Percentiles rank a stretch among this genome's conserved stretches.
Conservation (phyloP, 2,888 invertebrate genomes). For the Cerastis rubricosa region DNA sequence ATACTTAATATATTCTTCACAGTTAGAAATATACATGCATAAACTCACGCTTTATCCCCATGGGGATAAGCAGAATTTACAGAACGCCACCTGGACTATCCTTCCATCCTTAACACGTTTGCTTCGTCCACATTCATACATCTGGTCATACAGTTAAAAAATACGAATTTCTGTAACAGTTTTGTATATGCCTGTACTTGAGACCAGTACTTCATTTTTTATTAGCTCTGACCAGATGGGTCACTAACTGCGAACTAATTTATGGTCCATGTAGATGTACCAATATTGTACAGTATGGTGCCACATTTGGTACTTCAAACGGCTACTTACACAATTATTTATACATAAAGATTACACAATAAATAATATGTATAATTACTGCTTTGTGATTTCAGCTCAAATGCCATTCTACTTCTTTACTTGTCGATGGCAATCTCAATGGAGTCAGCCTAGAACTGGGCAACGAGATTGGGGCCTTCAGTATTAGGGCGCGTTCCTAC, state of each 20-base stretch:
- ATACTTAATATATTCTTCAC: too few species aligned
- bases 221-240: slow-evolving; percentile 76
- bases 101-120: background rate
- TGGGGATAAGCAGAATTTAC: background rate
- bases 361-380: slow-evolving; percentile 10
- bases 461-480: background rate
- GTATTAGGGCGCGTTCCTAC: too few species aligned
- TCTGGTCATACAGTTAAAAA: background rate
- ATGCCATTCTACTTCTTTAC: background rate
- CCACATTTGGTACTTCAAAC: slow-evolving; percentile 66
- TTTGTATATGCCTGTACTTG: slow-evolving; percentile 56
- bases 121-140: background rate
- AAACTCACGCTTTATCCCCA: background rate
- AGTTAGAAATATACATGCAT: background rate
- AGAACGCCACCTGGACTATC: background rate
- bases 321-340: slow-evolving; percentile 44
- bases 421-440: background rate
- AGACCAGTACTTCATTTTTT: slow-evolving; percentile 71
- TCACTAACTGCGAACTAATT: slow-evolving; percentile 70
- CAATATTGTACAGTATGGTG: slow-evolving; percentile 45
- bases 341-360: slow-evolving; percentile 31
- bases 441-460: background rate
- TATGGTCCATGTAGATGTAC: slow-evolving; percentile 60
- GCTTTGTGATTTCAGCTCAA: background rate
- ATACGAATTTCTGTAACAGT: background rate